A percentile compares a stretch with the other conserved stretches of the same genome.
Evolutionary conservation across 2,113 vertebrate genomes (phyloP).

Genomic region (Apeltes quadracus): DNA sequence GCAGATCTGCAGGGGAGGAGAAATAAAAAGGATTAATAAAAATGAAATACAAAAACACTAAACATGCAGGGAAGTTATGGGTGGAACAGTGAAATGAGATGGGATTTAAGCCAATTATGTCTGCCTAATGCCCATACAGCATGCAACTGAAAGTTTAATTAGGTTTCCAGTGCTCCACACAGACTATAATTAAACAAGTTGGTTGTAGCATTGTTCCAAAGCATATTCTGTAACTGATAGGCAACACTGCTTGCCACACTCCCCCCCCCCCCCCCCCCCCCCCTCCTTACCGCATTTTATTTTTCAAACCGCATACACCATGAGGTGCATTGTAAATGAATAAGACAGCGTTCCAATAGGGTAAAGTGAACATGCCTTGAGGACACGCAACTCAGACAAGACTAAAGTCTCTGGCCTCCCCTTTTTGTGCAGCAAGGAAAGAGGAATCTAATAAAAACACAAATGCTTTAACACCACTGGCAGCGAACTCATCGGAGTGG

Average conservation of each 20-base stretch:
- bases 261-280: too few species aligned
- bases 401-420: not conserved
- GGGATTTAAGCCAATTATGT: not conserved
- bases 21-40: not conserved
- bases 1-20: constrained; percentile 84
- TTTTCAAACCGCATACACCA: not conserved
- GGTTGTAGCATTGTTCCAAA: not conserved
- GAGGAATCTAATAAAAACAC: not conserved
- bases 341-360: not conserved
- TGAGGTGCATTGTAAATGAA: not conserved
- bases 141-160: not conserved
- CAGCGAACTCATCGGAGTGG: not conserved
- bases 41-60: not conserved
- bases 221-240: not conserved
- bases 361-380: not conserved
- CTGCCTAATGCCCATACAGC: not conserved
- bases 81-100: not conserved
- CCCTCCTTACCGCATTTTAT: not conserved
- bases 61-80: not conserved
- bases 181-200: not conserved
- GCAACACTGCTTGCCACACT: not conserved
- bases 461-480: not conserved
- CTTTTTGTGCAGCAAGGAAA: too few species aligned
- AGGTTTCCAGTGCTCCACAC: not conserved
- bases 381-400: not conserved